Evolutionary conservation across 2,113 vertebrate genomes (phyloP).

Genomic region (Gnathonemus longibarbis): DNA sequence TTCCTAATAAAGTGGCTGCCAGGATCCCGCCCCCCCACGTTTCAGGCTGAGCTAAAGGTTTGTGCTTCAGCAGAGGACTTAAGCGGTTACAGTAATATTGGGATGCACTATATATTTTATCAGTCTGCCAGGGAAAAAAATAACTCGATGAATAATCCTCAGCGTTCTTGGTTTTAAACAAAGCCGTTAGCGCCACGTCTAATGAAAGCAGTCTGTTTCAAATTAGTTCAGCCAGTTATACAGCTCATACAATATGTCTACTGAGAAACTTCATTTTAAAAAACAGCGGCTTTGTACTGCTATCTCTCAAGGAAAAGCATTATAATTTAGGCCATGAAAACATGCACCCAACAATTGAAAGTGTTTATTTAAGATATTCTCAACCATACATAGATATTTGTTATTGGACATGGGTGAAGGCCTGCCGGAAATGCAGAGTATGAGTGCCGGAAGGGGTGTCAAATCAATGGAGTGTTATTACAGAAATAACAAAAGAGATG

Average conservation of each 20-base stretch:
- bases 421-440: background rate
- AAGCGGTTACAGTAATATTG: background rate
- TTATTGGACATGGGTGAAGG: background rate
- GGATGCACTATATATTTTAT: background rate
- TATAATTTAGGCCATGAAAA: background rate
- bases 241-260: background rate
- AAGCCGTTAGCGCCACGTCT: background rate
- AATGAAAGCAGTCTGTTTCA: background rate
- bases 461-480: background rate
- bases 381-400: background rate
- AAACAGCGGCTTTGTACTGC: background rate
- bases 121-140: background rate
- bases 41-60: background rate
- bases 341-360: background rate
- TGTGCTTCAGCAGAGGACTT: background rate
- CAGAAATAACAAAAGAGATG: background rate
- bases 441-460: background rate
- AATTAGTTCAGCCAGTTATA: background rate
- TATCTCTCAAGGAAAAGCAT: background rate
- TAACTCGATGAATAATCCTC: background rate
- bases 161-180: background rate
- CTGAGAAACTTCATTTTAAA: background rate
- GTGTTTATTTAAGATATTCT: background rate
- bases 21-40: background rate
- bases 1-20: too few relatives aligned